A percentile compares a stretch with the other conserved stretches of the same genome.
Conservation (phyloP, 2,113 vertebrate genomes). For the Epinephelus moara region DNA sequence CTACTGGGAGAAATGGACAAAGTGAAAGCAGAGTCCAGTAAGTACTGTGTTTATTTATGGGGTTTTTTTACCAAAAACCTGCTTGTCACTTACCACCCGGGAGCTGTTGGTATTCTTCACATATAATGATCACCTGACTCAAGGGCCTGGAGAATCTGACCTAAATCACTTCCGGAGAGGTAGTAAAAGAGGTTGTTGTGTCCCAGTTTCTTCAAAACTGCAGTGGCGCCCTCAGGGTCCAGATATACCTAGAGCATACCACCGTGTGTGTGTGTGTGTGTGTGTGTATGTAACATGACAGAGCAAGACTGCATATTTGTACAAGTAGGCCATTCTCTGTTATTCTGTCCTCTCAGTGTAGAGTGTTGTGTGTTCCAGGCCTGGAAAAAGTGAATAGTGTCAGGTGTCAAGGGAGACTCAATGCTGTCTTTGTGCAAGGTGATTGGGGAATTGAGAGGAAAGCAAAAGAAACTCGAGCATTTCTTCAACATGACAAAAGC, state of each 20-base stretch:
- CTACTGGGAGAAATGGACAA: conserved; percentile 96
- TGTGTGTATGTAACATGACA: conserved; percentile 65
- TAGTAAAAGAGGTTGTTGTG: conserved; percentile 37
- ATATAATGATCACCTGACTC: conserved; percentile 60
- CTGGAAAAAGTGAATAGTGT: conserved; percentile 81
- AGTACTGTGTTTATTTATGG: conserved; percentile 73
- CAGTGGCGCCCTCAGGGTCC: conserved; percentile 23
- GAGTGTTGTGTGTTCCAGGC: conserved; percentile 65
- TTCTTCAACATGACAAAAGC: conserved; percentile 58
- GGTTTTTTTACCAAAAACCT: not conserved
- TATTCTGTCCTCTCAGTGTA: conserved; percentile 40
- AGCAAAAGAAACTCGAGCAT: conserved; percentile 57
- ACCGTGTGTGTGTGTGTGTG: not conserved
- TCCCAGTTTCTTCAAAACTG: conserved; percentile 56
- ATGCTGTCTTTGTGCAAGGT: conserved; percentile 78
- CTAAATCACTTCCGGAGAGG: conserved; percentile 47
- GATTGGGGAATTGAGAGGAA: conserved; percentile 65
- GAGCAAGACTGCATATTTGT: conserved; percentile 79
- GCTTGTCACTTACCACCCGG: conserved; percentile 13
- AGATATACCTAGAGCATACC: conserved; percentile 39
- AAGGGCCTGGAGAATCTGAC: conserved; percentile 51
- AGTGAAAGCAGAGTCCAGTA: conserved; percentile 97
- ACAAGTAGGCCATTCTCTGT: conserved; percentile 80
- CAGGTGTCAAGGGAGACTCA: conserved; percentile 81
- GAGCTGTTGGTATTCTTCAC: conserved; percentile 34